A percentile compares a stretch with the other conserved stretches of the same genome.
phyloP scores from a whole-genome alignment of 1,140 invertebrate genomes.

The Triops longicaudatus region DNA sequence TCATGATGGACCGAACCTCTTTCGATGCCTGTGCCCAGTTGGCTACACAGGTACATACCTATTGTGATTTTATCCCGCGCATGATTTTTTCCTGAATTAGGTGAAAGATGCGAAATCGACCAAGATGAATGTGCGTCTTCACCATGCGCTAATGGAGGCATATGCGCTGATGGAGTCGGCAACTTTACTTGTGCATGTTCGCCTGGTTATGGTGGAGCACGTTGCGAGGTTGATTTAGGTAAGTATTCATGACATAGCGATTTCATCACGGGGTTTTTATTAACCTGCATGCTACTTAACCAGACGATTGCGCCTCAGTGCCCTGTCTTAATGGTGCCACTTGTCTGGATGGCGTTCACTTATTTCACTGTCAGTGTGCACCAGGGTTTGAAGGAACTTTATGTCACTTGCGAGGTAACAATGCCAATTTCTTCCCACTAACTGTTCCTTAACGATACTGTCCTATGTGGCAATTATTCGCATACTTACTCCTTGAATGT shows the following conservation, averaged over 20 bases:
- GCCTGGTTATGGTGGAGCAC: slow-evolving; percentile 26
- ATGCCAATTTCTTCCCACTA: neutral
- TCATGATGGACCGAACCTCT: slow-evolving; percentile 61
- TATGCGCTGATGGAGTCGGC: slow-evolving; percentile 31
- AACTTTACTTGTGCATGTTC: slow-evolving; percentile 27
- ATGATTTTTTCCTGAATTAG: slow-evolving; percentile 31
- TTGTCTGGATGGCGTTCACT: slow-evolving; percentile 65
- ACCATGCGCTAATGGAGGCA: slow-evolving; percentile 33
- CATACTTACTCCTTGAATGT: slow-evolving; percentile 18
- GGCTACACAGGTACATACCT: slow-evolving; percentile 67
- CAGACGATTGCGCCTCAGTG: slow-evolving; percentile 33
- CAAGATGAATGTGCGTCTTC: slow-evolving; percentile 36
- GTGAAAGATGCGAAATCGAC: slow-evolving; percentile 26
- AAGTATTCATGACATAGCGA: neutral
- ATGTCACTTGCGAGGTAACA: slow-evolving; percentile 41
- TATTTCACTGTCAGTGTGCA: slow-evolving; percentile 61
- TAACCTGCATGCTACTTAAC: slow-evolving; percentile 33
- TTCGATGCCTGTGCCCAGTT: slow-evolving; percentile 63
- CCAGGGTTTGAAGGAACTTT: slow-evolving; percentile 59
- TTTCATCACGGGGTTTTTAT: slow-evolving; percentile 9
- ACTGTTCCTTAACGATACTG: neutral
- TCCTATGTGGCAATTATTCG: neutral
- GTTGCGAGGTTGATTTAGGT: slow-evolving; percentile 31
- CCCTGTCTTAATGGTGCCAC: slow-evolving; percentile 43
- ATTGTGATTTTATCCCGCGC: neutral